Evolutionary conservation across 2,113 vertebrate species (phyloP).

Genomic region (Muntiacus reevesi): DNA sequence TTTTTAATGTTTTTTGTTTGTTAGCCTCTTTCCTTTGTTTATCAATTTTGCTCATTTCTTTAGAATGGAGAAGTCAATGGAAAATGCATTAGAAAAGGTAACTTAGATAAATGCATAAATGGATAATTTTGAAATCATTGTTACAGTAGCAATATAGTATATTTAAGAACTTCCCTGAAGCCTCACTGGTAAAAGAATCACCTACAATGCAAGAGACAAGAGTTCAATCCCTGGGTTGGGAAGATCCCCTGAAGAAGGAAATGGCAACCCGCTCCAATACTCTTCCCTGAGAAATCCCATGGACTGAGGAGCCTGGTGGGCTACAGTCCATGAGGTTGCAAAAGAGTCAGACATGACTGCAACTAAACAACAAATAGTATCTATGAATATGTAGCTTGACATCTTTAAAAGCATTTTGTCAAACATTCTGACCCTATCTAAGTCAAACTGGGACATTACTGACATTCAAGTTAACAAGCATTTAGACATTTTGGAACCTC

Average conservation of each 20-base stretch:
- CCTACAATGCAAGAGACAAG: neutral
- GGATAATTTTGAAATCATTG: neutral
- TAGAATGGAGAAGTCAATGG: neutral
- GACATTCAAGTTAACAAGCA: neutral
- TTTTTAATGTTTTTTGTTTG: neutral
- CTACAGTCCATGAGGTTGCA: neutral
- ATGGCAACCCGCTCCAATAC: neutral
- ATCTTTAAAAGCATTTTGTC: neutral
- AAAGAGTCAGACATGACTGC: neutral
- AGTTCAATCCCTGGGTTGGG: neutral
- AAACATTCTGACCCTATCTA: neutral
- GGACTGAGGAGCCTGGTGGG: neutral
- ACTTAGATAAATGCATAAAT: neutral
- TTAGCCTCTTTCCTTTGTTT: neutral
- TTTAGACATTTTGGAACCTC: neutral
- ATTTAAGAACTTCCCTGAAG: neutral
- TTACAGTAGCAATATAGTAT: neutral
- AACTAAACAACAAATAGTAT: neutral
- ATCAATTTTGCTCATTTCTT: slow-evolving; percentile 8
- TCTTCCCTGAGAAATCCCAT: neutral
- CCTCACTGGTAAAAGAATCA: neutral
- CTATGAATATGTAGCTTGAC: neutral
- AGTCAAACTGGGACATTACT: neutral
- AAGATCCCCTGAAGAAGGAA: neutral
- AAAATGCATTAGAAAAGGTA: neutral